Base-by-base conservation (phyloP, 2,888 invertebrate species). In the Mamestra brassicae region DNA sequence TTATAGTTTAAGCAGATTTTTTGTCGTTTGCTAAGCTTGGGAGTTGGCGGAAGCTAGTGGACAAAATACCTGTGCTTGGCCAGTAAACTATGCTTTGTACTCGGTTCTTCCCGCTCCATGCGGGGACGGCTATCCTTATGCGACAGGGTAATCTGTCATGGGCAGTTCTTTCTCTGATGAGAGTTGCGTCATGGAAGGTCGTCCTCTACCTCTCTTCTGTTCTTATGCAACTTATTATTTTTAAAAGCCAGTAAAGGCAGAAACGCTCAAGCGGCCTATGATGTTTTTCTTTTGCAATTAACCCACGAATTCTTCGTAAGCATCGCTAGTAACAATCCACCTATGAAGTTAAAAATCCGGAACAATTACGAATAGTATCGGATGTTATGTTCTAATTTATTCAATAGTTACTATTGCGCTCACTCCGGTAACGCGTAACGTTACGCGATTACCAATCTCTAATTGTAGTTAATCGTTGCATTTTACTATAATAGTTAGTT, bases 331-430 rank as follows among this genome's bases (percentile, higher is more conserved):
- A 78, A 73, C 76, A 34, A 75, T 79, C 72, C 58, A 82, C 69
- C 62, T 65, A 26, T n/a, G 26, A 70, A 62, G 73, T 76, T 72
- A 76, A 85, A 81, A 87, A 81, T 80, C 81, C 80, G 83, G 78
- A 88, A 86, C 84, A 79, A 72, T 85, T 84, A 87, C 81, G 83
- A 83, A 79, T 88, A 84, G 34, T 81, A 89, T 89, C 85, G 85
- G 83, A 88, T 86, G 87, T 85, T 82, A 83, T 85, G 78, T 80
- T 76, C 66, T 82, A 68, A 84, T 85, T 67, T 82, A 84, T 86
- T 81, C 83, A 81, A 78, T 71, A 79, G 84, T 76, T 83, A 15
- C 17, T n/a, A 42, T 61, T 61, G 85, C 88, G 86, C 83, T 57
- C 74, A 81, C 82, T 62, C 77, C 75, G 71, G 77, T 81, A 83